Percentiles rank a stretch among this genome's conserved stretches.
Conservation (phyloP, 2,797 vertebrate genomes). For the Masticophis lateralis region DNA sequence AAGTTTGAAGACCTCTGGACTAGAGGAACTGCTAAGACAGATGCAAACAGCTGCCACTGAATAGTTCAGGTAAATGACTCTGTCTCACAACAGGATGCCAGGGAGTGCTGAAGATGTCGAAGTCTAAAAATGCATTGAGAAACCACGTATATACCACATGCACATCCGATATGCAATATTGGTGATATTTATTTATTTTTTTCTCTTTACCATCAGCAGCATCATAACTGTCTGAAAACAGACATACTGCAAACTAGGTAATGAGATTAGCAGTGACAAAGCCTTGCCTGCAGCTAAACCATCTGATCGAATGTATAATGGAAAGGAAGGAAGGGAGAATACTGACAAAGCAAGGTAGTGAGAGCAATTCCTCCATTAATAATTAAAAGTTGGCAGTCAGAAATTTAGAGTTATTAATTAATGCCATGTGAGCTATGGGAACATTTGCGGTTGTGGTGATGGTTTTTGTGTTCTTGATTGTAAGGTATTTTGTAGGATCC, state of each 20-base stretch:
- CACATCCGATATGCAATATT: background rate
- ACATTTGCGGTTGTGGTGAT: background rate
- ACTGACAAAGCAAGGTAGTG: background rate
- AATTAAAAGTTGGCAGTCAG: too few species aligned
- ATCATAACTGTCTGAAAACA: background rate
- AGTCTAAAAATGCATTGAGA: background rate
- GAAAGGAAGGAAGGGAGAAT: background rate
- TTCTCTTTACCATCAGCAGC: background rate
- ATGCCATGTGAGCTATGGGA: background rate
- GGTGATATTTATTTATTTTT: background rate
- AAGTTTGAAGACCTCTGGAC: too few species aligned
- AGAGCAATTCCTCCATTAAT: background rate
- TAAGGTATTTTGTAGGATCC: background rate
- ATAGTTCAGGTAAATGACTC: background rate
- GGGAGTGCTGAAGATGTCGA: background rate
- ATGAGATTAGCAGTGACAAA: background rate
- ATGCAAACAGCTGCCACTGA: background rate
- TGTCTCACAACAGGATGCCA: background rate
- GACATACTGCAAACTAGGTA: background rate
- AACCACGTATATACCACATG: background rate
- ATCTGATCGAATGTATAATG: background rate
- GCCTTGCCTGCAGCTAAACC: background rate
- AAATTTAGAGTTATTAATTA: background rate
- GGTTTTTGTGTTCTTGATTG: background rate
- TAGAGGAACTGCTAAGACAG: background rate